Evolutionary conservation across 2,113 vertebrate species (phyloP).

Genomic region (Sclerurus mexicanus): DNA sequence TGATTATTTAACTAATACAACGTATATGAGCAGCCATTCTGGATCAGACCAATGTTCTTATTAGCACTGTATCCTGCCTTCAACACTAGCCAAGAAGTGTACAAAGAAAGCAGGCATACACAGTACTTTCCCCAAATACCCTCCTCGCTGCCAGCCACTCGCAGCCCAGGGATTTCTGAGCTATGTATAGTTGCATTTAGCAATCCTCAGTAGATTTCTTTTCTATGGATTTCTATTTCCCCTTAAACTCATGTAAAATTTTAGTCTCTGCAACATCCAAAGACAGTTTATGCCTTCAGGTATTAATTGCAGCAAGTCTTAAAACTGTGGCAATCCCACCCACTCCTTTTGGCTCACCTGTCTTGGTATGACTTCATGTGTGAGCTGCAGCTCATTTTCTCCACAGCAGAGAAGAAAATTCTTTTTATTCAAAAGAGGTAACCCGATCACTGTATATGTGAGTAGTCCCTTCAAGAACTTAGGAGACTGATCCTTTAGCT

Average conservation of each 20-base stretch:
- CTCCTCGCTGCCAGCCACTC: not conserved
- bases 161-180: not conserved
- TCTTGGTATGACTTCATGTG: not conserved
- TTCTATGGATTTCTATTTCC: not conserved
- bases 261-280: not conserved
- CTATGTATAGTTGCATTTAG: not conserved
- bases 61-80: not conserved
- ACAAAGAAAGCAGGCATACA: not conserved
- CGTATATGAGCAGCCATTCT: not conserved
- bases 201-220: not conserved
- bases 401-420: not conserved
- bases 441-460: not conserved
- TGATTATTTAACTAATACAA: not conserved
- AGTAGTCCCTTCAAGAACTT: not conserved
- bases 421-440: not conserved
- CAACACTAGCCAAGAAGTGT: not conserved
- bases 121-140: not conserved
- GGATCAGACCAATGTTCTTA: not conserved
- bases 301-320: not conserved
- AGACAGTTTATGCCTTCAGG: not conserved
- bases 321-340: not conserved
- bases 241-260: not conserved
- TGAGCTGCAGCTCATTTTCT: not conserved
- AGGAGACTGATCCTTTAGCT: not conserved
- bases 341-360: not conserved